A percentile compares a stretch with the other conserved stretches of the same genome.
These are phyloP conservation scores for Okamejei kenojei DNA, from an alignment of 2,797 vertebrate genomes.

Conservation along the genomic window DNA sequence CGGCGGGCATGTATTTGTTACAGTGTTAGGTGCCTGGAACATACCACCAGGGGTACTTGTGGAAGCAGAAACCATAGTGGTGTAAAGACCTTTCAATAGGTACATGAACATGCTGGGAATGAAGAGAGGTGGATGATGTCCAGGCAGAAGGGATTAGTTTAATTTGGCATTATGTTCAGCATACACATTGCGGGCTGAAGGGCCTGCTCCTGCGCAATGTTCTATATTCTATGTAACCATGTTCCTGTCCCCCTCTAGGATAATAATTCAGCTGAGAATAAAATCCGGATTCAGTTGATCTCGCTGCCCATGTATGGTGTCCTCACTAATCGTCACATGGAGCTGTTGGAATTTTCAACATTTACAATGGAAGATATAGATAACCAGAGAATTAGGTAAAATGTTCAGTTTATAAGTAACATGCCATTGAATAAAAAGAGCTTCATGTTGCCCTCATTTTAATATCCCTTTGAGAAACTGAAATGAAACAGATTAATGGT, in stretches of 20 bases:
- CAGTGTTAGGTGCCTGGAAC: too few species aligned
- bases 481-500: neutral
- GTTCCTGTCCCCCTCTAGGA: conserved; percentile 55
- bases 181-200: too few species aligned
- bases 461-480: neutral
- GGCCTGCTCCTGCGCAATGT: too few species aligned
- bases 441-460: neutral
- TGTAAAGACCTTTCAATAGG: too few species aligned
- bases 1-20: too few species aligned
- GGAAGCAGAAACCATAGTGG: too few species aligned
- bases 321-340: conserved; percentile 61
- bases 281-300: conserved; percentile 77
- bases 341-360: conserved; percentile 74
- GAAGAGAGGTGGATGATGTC: too few species aligned
- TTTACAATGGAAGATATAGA: conserved; percentile 92
- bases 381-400: conserved; percentile 73
- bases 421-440: conserved; percentile 17
- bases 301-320: conserved; percentile 82
- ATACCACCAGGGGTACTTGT: too few species aligned
- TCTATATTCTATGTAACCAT: neutral
- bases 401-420: neutral
- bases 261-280: conserved; percentile 67
- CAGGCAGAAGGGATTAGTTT: too few species aligned
- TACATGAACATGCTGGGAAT: too few species aligned
- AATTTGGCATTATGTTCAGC: too few species aligned